Evolutionary conservation across 2,888 invertebrate genomes (phyloP), one percentile per base, ranked within the genome.

Genomic region (Cephus pygmeus): DNA sequence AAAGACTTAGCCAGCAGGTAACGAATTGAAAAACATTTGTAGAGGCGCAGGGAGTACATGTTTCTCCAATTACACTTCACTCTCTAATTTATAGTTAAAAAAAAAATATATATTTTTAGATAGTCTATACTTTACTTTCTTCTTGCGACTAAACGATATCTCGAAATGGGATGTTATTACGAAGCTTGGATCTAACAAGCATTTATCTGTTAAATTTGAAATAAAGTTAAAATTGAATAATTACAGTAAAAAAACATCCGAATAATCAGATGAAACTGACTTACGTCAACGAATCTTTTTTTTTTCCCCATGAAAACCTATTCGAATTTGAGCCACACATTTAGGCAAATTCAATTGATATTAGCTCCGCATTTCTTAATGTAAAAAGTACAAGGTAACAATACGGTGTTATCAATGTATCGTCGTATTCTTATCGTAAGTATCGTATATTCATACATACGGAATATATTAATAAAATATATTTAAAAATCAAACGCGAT

Each of bases 391-490:
- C 34, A 71, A 71, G 12, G 23, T 71, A 71, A 71, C 71, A 34
- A 71, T 71, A 71, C 71, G 23, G 33, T 34, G 71, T 71, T 71
- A 31, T 71, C 31, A 33, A 56, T 71, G 33, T 71, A 33, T 34
- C 71, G 15, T 71, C 31, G 15, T 33, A 34, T 71, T 71, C 34
- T 33, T 82, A 83, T 84, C 75, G 82, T 81, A 79, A 79, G 76
- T 82, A 83, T 80, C 77, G 79, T 80, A 80, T 82, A 83, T 81
- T 80, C 80, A 79, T 79, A 79, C 79, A 78, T 79, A 81, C 78
- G 80, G 79, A 82, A 84, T 84, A 86, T 81, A 83, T 83, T 82
- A 86, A 87, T 86, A 86, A 86, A 86, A 85, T 85, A 87, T 86
- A 86, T 85, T 85, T 83, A 80, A 84, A 86, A 86, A 84, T 82